These are phyloP conservation scores for Odontamblyopus lacepedii DNA, from an alignment of 2,797 vertebrate species.

Conservation along the genomic window DNA sequence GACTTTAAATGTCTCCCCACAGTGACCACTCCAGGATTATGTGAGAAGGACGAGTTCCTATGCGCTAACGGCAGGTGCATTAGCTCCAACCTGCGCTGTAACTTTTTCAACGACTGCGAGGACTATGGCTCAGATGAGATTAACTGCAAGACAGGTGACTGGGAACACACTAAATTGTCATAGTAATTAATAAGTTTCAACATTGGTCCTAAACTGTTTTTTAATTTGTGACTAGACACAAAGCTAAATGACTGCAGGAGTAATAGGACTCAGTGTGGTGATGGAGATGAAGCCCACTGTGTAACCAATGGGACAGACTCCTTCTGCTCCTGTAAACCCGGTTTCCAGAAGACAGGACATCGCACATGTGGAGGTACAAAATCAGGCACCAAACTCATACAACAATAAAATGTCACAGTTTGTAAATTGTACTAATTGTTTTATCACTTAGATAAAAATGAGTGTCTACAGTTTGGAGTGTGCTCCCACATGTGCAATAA, in stretches of 20 bases:
- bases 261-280: conserved; percentile 88
- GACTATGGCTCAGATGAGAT: conserved; percentile 89
- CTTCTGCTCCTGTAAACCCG: conserved; percentile 89
- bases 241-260: conserved; percentile 86
- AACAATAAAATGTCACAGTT: neutral
- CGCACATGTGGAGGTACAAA: conserved; percentile 87
- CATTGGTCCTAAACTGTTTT: neutral
- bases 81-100: conserved; percentile 86
- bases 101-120: conserved; percentile 94
- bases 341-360: conserved; percentile 89
- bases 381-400: neutral
- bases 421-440: neutral
- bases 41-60: conserved; percentile 89
- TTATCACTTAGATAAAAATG: conserved; percentile 85
- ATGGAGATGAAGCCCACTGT: conserved; percentile 91
- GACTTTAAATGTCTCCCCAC: conserved; percentile 13
- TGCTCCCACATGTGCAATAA: conserved; percentile 98
- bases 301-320: conserved; percentile 80
- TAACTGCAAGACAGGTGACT: conserved; percentile 84
- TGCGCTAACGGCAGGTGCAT: conserved; percentile 88
- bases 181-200: neutral
- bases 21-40: conserved; percentile 68
- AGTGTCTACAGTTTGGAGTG: conserved; percentile 88
- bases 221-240: conserved; percentile 74
- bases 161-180: conserved; percentile 1